These are phyloP conservation scores for Macquaria australasica DNA, from an alignment of 2,113 vertebrate genomes.

Conservation along the genomic window DNA sequence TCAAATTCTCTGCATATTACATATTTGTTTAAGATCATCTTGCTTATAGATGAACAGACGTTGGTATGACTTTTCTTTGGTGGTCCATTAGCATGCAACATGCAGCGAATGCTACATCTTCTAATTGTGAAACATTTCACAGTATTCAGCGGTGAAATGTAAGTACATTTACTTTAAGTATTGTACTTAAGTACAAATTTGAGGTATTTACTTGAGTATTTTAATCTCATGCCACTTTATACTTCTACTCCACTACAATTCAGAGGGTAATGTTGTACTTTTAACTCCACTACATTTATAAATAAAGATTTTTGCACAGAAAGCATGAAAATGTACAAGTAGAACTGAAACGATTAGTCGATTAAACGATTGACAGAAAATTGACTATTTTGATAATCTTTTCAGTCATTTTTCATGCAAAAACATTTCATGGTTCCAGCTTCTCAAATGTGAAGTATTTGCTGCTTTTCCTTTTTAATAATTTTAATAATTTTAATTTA, in stretches of 20 bases:
- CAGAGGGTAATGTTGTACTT: too few relatives aligned
- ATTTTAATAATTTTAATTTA: too few relatives aligned
- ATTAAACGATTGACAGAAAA: neutral
- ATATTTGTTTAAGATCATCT: neutral
- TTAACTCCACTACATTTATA: too few relatives aligned
- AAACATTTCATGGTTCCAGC: neutral
- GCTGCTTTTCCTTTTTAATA: too few relatives aligned
- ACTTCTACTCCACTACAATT: too few relatives aligned
- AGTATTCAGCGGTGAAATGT: neutral
- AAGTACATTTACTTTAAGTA: neutral
- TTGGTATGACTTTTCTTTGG: slow-evolving; percentile 6
- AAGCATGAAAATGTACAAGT: too few relatives aligned
- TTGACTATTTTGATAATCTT: neutral
- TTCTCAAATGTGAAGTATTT: neutral
- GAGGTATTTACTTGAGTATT: neutral
- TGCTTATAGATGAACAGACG: neutral
- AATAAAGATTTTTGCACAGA: too few relatives aligned
- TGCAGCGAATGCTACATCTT: slow-evolving; percentile 17
- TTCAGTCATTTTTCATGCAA: neutral
- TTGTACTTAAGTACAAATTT: neutral
- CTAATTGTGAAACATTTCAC: neutral
- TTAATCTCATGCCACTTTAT: too few relatives aligned
- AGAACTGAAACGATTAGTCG: too few relatives aligned
- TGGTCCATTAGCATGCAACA: neutral
- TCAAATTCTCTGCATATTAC: neutral